These are phyloP conservation scores for Drosophila longiperda DNA, from an alignment of 2,888 invertebrate species.

Conservation along the genomic window DNA sequence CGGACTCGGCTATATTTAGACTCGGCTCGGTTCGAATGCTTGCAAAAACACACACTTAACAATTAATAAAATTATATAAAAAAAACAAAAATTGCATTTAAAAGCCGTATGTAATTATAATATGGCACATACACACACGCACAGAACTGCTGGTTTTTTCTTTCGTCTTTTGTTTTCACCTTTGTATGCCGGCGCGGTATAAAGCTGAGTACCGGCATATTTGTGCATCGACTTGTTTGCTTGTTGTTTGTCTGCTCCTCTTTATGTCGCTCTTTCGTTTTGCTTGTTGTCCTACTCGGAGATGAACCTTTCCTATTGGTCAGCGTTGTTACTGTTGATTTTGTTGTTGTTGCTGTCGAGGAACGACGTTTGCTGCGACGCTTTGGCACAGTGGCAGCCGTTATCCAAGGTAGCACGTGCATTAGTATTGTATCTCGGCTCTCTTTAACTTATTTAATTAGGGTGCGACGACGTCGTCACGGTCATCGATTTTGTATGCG, in stretches of 20 bases:
- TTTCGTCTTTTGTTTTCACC: slow-evolving; percentile 16
- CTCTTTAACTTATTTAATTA: slow-evolving; percentile 8
- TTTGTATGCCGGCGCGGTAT: slow-evolving; percentile 37
- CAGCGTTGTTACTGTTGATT: slow-evolving; percentile 4
- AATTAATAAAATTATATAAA: background rate
- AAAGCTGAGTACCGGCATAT: slow-evolving; percentile 49
- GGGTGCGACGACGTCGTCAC: background rate
- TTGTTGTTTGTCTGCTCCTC: background rate
- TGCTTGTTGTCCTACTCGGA: background rate
- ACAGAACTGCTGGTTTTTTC: background rate
- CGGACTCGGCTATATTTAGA: background rate
- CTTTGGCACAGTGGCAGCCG: slow-evolving; percentile 58
- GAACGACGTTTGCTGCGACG: slow-evolving; percentile 45
- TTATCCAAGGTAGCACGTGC: slow-evolving; percentile 34
- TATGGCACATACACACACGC: background rate
- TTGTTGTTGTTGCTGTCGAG: slow-evolving; percentile 23
- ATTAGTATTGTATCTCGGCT: slow-evolving; percentile 12
- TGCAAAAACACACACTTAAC: slow-evolving; percentile 4
- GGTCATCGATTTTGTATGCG: slow-evolving; percentile 6
- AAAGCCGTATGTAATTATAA: background rate
- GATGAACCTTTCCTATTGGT: slow-evolving; percentile 4
- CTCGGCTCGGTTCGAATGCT: slow-evolving; percentile 15
- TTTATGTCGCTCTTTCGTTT: background rate
- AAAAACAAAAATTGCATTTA: background rate
- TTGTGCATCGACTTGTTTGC: slow-evolving; percentile 5